Conservation (phyloP, 2,888 invertebrate genomes). For the Sthenelais limicola region DNA sequence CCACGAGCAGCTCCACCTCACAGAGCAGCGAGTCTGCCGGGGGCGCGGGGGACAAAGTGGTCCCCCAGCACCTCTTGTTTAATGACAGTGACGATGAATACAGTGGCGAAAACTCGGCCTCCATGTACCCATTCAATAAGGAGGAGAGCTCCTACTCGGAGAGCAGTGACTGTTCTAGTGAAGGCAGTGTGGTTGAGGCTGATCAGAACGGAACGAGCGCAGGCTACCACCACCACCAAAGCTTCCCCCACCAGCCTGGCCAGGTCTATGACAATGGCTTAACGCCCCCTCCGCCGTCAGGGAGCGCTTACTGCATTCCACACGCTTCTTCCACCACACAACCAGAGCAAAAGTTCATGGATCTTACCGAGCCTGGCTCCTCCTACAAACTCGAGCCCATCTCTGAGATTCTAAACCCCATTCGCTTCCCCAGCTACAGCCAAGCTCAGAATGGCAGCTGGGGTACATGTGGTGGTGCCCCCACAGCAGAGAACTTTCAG, state of each 20-base stretch:
- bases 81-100: constrained; percentile 66
- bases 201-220: constrained; percentile 42
- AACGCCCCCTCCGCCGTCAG: not conserved
- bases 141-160: constrained; percentile 71
- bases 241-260: constrained; percentile 6
- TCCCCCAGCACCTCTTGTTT: constrained; percentile 60
- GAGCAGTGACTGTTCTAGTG: constrained; percentile 70
- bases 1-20: not conserved
- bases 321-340: constrained; percentile 36
- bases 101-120: constrained; percentile 58
- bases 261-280: too few species aligned
- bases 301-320: constrained; percentile 13
- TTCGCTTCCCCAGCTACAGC: constrained; percentile 46
- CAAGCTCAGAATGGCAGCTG: not conserved
- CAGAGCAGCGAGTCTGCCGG: not conserved
- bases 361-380: constrained; percentile 77
- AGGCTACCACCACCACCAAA: not conserved
- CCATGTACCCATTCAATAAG: constrained; percentile 62
- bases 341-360: constrained; percentile 76
- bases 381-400: constrained; percentile 81
- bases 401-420: constrained; percentile 76
- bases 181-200: constrained; percentile 53
- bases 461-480: constrained; percentile 45
- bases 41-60: not conserved
- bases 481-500: not conserved